These are phyloP conservation scores for Venturia canescens DNA, from an alignment of 1,140 invertebrate species.

Conservation along the genomic window DNA sequence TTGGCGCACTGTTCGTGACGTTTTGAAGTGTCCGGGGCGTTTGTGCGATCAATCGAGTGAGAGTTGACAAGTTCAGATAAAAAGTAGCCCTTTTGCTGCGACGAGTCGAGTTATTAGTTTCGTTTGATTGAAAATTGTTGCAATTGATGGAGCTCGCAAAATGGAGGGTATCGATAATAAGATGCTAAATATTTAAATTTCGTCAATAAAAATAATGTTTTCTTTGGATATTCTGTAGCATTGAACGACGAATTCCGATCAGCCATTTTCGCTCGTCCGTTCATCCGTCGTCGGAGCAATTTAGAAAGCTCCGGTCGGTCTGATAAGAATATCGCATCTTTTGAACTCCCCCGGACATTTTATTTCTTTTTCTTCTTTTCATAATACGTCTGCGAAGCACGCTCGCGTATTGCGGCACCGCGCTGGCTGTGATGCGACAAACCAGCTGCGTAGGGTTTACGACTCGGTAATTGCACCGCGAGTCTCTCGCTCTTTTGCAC, in stretches of 20 bases:
- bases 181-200: no score
- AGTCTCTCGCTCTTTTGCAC: slow-evolving; percentile 2
- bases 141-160: no score
- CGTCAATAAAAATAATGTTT: no score
- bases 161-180: no score
- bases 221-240: no score
- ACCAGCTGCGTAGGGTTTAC: slow-evolving; percentile 26
- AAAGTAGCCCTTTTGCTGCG: no score
- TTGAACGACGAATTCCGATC: not conserved
- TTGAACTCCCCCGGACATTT: slow-evolving; percentile 12
- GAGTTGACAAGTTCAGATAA: no score
- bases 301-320: not conserved
- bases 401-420: slow-evolving; percentile 22
- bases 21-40: no score
- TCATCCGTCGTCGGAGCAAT: not conserved
- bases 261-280: not conserved
- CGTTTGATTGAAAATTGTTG: no score
- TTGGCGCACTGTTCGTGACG: no score
- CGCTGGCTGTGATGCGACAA: slow-evolving; percentile 15
- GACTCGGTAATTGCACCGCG: slow-evolving; percentile 28
- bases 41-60: no score
- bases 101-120: no score
- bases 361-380: not conserved
- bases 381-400: not conserved
- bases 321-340: slow-evolving; percentile 33